These are phyloP conservation scores for Montifringilla adamsi DNA, from an alignment of 2,113 vertebrate species.

Conservation along the genomic window DNA sequence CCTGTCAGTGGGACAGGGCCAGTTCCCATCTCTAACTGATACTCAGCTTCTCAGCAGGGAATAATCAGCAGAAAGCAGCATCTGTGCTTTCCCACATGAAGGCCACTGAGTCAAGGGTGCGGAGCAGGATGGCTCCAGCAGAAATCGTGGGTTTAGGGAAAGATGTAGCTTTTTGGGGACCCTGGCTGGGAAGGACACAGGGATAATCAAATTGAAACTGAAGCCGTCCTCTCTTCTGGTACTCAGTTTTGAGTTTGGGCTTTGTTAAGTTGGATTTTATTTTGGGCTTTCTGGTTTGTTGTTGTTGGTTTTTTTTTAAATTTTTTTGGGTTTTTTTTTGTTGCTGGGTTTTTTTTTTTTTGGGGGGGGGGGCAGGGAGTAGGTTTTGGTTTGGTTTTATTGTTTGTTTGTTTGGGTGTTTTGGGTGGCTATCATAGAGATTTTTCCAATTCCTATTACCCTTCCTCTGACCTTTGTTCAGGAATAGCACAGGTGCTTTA, in stretches of 20 bases:
- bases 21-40: not conserved
- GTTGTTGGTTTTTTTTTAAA: not conserved
- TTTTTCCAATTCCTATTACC: not conserved
- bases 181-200: not conserved
- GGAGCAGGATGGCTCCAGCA: not conserved
- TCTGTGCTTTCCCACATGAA: not conserved
- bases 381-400: not conserved
- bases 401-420: accelerated
- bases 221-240: not conserved
- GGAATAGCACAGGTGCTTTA: not conserved
- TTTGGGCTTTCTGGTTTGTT: not conserved
- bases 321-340: too few relatives aligned
- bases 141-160: not conserved
- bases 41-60: not conserved
- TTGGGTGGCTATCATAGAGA: not conserved
- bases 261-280: not conserved
- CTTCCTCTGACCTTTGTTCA: not conserved
- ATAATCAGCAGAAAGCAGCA: not conserved
- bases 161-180: not conserved
- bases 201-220: not conserved
- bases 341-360: not conserved
- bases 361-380: too few relatives aligned
- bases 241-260: not conserved
- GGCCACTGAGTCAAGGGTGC: too few relatives aligned
- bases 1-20: not conserved